Conservation (phyloP, 2,797 vertebrate species). For the Heterohyrax brucei region DNA sequence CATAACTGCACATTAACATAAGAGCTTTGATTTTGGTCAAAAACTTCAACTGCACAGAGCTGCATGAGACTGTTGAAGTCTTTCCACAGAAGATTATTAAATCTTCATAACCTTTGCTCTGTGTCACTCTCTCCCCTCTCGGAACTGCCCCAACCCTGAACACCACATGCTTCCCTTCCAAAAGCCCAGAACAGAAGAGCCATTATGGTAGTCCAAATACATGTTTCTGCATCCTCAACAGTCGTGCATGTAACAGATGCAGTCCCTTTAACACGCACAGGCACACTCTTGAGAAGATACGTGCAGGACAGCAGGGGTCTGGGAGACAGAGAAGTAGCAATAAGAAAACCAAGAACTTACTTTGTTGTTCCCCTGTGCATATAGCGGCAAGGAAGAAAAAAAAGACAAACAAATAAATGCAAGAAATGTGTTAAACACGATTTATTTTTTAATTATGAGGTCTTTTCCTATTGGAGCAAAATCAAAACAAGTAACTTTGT, state of each 20-base stretch:
- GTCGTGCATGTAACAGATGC: slow-evolving; percentile 12
- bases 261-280: slow-evolving; percentile 52
- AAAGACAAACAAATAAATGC: neutral
- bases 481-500: slow-evolving; percentile 79
- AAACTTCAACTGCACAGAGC: slow-evolving; percentile 87
- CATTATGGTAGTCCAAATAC: slow-evolving; percentile 35
- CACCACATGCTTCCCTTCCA: slow-evolving; percentile 66
- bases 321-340: neutral
- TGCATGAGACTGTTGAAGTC: slow-evolving; percentile 83
- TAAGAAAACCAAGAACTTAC: slow-evolving; percentile 88
- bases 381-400: slow-evolving; percentile 86
- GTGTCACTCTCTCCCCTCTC: slow-evolving; percentile 60
- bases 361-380: slow-evolving; percentile 90
- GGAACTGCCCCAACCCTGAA: slow-evolving; percentile 66
- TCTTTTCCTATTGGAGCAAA: slow-evolving; percentile 79
- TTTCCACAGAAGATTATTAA: slow-evolving; percentile 84
- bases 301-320: slow-evolving; percentile 47
- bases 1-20: slow-evolving; percentile 88
- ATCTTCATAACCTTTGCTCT: slow-evolving; percentile 82
- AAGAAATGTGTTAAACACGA: slow-evolving; percentile 86
- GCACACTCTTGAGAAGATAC: slow-evolving; percentile 22
- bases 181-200: slow-evolving; percentile 80
- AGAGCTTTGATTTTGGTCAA: slow-evolving; percentile 89
- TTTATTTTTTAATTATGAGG: slow-evolving; percentile 81
- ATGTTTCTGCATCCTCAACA: slow-evolving; percentile 12